These are phyloP conservation scores for human (Homo sapiens) DNA, from an alignment of 2,113 vertebrate species.

Conservation along the genomic window GRCh38 chr14:33017501-33018000, in stretches of 20 bases:
- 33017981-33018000: not conserved
- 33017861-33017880: constrained; percentile 10
- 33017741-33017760: not conserved
- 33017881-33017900: not conserved
- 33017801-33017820: constrained; percentile 1
- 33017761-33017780: not conserved
- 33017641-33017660: not conserved
- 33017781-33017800: not conserved
- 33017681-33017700: not conserved
- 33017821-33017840: not conserved
- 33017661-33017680: not conserved
- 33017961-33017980: not conserved
- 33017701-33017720: not conserved
- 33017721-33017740: not conserved
- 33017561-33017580: constrained; percentile 19
- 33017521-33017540: constrained; percentile 47
- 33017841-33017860: not conserved
- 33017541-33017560: constrained; percentile 24
- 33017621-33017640: not conserved
- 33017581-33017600: constrained; percentile 38
- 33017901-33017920: not conserved
- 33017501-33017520: constrained; percentile 5
- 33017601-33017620: constrained; percentile 18
- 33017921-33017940: constrained; percentile 17
- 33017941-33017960: not conserved